These are phyloP conservation scores for Eristalis pertinax DNA, from an alignment of 2,888 invertebrate genomes.

Conservation along the genomic window DNA sequence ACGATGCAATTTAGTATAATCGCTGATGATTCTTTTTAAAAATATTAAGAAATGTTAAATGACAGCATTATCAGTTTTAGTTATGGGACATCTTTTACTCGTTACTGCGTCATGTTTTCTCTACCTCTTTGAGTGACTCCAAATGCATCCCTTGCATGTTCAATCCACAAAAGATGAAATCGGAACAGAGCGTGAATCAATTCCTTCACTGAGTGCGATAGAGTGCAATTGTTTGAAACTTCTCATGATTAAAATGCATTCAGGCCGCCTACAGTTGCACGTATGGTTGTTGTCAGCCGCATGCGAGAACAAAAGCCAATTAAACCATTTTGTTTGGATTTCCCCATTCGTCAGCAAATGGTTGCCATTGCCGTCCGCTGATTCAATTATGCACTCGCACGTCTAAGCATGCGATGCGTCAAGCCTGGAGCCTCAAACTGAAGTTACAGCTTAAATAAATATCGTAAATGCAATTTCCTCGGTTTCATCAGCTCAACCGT, in stretches of 20 bases:
- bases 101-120: too few relatives aligned
- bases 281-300: neutral
- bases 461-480: constrained; percentile 20
- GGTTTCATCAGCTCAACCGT: neutral
- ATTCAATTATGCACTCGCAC: constrained; percentile 34
- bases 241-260: constrained; percentile 37
- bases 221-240: neutral
- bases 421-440: neutral
- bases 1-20: too few relatives aligned
- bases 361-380: constrained; percentile 26
- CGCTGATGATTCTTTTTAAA: too few relatives aligned
- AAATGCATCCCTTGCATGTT: neutral
- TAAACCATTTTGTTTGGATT: constrained; percentile 61
- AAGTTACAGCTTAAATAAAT: constrained; percentile 2
- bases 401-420: constrained; percentile 28
- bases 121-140: too few relatives aligned
- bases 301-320: constrained; percentile 56
- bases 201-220: neutral
- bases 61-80: too few relatives aligned
- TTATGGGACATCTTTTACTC: too few relatives aligned
- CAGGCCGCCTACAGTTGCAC: constrained; percentile 18
- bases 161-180: neutral
- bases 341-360: constrained; percentile 40
- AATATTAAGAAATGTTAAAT: too few relatives aligned
- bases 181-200: neutral